Base-by-base conservation (phyloP, 92 coral and sea anemone species). In the Diadumene lineata region DNA sequence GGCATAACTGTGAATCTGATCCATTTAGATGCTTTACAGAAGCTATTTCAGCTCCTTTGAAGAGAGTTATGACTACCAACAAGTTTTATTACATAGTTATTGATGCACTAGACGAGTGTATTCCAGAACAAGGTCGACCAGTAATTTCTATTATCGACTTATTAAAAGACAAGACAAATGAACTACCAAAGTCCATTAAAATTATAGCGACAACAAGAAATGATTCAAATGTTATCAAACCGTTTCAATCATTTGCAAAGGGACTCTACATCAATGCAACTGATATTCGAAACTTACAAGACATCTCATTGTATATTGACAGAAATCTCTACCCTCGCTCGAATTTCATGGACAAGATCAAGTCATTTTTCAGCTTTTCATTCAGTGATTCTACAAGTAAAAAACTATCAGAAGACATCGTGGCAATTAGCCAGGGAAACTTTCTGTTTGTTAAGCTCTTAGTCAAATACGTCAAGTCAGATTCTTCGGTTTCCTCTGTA, bases 71-170 rank as follows among this genome's bases (percentile, higher is more conserved):
- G 34, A 64, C 73, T 10, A 23, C 61, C 8, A 50, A 34, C 2
- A 74, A 13, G 23, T 1, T 25, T 18, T 11, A 63, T 48, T 91
- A 91, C 67, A 33, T 91, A 24, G 66, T 88, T 13, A 73, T 90
- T 30, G 96, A 90, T 68, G 96, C 96, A 1, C 31, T 90, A 16
- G 96, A 90, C 73, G 96, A 90, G 74, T 90, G 96, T 70, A 31
- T 78, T 22, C 34, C 83, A 55, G 72, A 70, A 25, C 71, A 76
- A 50, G 50, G 57, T 1, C 43, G 64, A 19, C 73, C 80, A 17
- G 68, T 68, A 8, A 67, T 66, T 8, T 81, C 67, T 63, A 73
- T 90, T 18, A 55, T 90, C 0, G 79, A 79, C 66, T 60, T 90
- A 25, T 72, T 90, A 10, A 82, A 69, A 15, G 68, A 78, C 43